These are phyloP conservation scores for Drosophila serrata DNA, from an alignment of 1,140 invertebrate genomes.

Conservation along the genomic window DNA sequence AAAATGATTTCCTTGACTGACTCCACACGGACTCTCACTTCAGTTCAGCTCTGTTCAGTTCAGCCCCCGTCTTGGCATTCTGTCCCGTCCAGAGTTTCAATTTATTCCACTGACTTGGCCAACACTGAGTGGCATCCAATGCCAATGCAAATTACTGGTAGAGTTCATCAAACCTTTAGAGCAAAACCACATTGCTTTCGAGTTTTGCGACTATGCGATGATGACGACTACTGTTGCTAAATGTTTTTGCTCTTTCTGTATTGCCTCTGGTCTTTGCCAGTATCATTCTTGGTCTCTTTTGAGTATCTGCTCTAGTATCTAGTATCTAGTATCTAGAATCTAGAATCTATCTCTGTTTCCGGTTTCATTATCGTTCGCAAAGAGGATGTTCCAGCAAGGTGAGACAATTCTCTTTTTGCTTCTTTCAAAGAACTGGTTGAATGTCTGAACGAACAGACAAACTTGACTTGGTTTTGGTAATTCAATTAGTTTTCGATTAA, in stretches of 20 bases:
- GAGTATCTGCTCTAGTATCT: slow-evolving; percentile 2
- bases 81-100: slow-evolving; percentile 48
- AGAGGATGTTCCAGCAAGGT: slow-evolving; percentile 34
- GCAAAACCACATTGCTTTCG: slow-evolving; percentile 16
- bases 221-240: slow-evolving; percentile 51
- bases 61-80: too few species aligned
- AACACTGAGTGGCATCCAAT: slow-evolving; percentile 36
- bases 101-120: slow-evolving; percentile 52
- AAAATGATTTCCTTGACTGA: slow-evolving; percentile 68
- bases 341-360: slow-evolving; percentile 18
- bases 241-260: slow-evolving; percentile 15
- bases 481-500: slow-evolving; percentile 41
- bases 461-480: background rate
- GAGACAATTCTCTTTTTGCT: slow-evolving; percentile 8
- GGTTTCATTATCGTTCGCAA: slow-evolving; percentile 39
- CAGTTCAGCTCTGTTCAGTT: too few species aligned
- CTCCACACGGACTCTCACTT: slow-evolving; percentile 24
- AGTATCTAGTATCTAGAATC: background rate
- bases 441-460: background rate
- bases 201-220: too few species aligned
- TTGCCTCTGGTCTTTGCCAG: slow-evolving; percentile 28
- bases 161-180: slow-evolving; percentile 64
- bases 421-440: slow-evolving; percentile 7
- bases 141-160: slow-evolving; percentile 57
- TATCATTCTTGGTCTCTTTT: background rate